Percentiles rank a stretch among this genome's conserved stretches.
Conservation (phyloP, 1,140 invertebrate genomes). For the Macrosteles quadrilineatus region DNA sequence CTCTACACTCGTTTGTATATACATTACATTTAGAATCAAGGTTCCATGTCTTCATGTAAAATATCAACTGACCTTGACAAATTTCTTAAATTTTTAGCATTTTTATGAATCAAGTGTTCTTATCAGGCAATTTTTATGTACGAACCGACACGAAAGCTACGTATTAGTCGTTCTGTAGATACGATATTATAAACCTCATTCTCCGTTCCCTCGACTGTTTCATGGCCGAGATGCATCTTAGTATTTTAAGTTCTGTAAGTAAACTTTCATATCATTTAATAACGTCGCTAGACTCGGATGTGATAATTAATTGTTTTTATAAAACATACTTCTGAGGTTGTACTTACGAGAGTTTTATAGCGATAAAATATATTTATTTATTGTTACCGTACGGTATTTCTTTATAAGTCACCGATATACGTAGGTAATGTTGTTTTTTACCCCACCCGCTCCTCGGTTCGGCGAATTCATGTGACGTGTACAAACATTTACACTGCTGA, state of each 20-base stretch:
- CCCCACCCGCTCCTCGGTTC: background rate
- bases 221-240: slow-evolving; percentile 4
- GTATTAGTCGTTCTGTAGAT: slow-evolving; percentile 13
- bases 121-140: slow-evolving; percentile 22
- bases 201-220: slow-evolving; percentile 1
- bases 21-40: background rate
- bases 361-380: slow-evolving; percentile 26
- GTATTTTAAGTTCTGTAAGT: slow-evolving; percentile 6
- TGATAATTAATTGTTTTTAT: slow-evolving; percentile 21
- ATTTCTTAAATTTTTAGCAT: slow-evolving; percentile 22
- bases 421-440: slow-evolving; percentile 11
- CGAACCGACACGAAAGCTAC: background rate
- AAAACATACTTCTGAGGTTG: slow-evolving; percentile 24
- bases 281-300: slow-evolving; percentile 15
- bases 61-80: slow-evolving; percentile 4
- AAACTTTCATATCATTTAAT: slow-evolving; percentile 24
- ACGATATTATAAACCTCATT: background rate
- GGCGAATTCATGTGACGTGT: background rate
- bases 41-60: slow-evolving; percentile 1
- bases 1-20: background rate
- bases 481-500: slow-evolving; percentile 13
- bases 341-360: slow-evolving; percentile 20
- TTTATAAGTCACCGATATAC: slow-evolving; percentile 23
- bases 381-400: slow-evolving; percentile 22
- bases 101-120: slow-evolving; percentile 26